Conservation (phyloP, 2,113 vertebrate species). For the Hippocampus barbouri region DNA sequence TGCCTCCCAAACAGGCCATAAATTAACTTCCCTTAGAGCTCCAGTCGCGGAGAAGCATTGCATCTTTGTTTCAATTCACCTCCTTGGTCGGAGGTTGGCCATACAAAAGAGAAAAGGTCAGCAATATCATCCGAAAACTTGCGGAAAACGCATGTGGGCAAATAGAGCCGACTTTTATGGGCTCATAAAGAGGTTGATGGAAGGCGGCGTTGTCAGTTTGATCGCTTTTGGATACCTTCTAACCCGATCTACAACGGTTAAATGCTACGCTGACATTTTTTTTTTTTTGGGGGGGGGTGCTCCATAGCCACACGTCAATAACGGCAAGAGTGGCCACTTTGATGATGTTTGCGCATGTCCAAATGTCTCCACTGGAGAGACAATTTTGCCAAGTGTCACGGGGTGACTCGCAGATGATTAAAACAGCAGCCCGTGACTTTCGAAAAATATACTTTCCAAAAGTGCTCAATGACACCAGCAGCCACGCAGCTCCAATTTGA, state of each 20-base stretch:
- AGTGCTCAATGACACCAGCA: neutral
- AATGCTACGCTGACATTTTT: slow-evolving; percentile 67
- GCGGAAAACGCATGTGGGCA: slow-evolving; percentile 51
- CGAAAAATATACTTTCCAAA: neutral
- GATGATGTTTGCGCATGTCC: neutral
- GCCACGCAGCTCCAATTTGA: slow-evolving; percentile 51
- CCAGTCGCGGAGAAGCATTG: slow-evolving; percentile 56
- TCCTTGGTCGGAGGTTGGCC: slow-evolving; percentile 36
- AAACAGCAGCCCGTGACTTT: neutral
- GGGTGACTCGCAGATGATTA: neutral
- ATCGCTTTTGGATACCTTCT: slow-evolving; percentile 63
- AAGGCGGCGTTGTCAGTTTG: slow-evolving; percentile 59
- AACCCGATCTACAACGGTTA: slow-evolving; percentile 52
- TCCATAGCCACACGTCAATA: neutral
- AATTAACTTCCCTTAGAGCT: slow-evolving; percentile 74
- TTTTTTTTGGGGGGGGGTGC: neutral
- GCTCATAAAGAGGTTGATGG: slow-evolving; percentile 61
- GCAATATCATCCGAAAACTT: slow-evolving; percentile 21
- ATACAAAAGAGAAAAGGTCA: slow-evolving; percentile 21
- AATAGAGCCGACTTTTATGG: slow-evolving; percentile 58
- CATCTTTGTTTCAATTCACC: slow-evolving; percentile 59
- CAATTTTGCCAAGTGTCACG: neutral
- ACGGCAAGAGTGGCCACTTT: too few species aligned
- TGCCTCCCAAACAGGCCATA: slow-evolving; percentile 74
- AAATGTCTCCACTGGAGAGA: too few species aligned